Evolutionary conservation across 2,113 vertebrate genomes (phyloP), one percentile per base, ranked within the genome.

Genomic region (Lutjanus erythropterus): DNA sequence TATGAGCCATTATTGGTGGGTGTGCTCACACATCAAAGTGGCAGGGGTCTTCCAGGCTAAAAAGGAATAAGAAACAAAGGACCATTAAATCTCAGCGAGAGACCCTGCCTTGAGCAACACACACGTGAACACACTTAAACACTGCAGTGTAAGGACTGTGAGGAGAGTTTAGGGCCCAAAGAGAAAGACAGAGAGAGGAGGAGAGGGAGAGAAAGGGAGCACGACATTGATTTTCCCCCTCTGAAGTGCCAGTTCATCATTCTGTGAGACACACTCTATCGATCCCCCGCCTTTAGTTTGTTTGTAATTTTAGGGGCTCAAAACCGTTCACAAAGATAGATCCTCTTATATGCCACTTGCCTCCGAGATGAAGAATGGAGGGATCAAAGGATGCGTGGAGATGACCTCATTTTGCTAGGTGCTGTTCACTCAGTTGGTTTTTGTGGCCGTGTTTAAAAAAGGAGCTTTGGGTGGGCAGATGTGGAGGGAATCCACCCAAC

Each of bases 211-310:
- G 74, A 83, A 53, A 79, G 37, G 70, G 64, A 86, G 71, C 42
- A 56, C 64, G 15, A 66, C 89, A 95, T 96, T 91, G 94, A 95
- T 95, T 95, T 94, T 87, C 69, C 84, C 82, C 84, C 79, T 90
- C 85, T 84, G 87, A 93, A 94, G 92, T 93, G 94, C 93, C 95
- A 94, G 92, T 95, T 95, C 93, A 94, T 95, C 94, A 95, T 93
- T 94, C 92, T 87, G 81, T 73, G 89, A 94, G 93, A 94, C 93
- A 90, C 87, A 83, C 83, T 73, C 83, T 75, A 95, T 95, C 85
- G 93, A 95, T 94, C 83, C 78, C n/a, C 59, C 50, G 86, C 87
- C 93, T 94, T 94, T 92, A 84, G 91, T 95, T 95, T 95, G 93
- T 94, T 94, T 94, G 94, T 94, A 94, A 95, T 94, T 94, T 94